A percentile compares a stretch with the other conserved stretches of the same genome.
phyloP scores from a whole-genome alignment of 2,888 invertebrate species.

The Stenotaenia linearis region DNA sequence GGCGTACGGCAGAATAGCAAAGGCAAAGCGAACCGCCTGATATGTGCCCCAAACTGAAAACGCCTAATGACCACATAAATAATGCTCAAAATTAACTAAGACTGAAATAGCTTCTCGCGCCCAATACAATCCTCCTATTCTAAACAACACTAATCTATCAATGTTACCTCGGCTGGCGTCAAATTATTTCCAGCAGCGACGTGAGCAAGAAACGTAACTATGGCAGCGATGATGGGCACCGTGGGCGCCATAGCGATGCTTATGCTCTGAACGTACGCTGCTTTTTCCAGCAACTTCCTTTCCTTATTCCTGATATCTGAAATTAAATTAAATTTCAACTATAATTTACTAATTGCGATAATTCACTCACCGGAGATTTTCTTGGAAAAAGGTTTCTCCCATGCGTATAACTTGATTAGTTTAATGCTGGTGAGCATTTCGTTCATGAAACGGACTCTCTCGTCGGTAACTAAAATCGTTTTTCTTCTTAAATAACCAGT shows the following conservation, averaged over 20 bases:
- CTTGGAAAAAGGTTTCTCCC: conserved; percentile 57
- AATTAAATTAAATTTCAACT: neutral
- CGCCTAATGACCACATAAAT: conserved; percentile 19
- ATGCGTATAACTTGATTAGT: conserved; percentile 60
- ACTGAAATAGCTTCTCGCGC: neutral
- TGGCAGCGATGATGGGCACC: conserved; percentile 57
- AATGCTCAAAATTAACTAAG: neutral
- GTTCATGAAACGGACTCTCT: conserved; percentile 53
- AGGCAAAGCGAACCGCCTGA: neutral
- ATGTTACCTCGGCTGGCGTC: conserved; percentile 56
- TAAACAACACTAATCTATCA: neutral
- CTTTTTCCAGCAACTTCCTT: conserved; percentile 52
- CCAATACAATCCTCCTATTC: neutral
- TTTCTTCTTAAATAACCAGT: conserved; percentile 46
- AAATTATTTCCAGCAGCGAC: conserved; percentile 54
- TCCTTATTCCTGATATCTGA: conserved; percentile 54
- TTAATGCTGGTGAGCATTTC: conserved; percentile 57
- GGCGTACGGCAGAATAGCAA: neutral
- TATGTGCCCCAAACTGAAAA: conserved; percentile 1
- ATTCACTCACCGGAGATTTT: conserved; percentile 47
- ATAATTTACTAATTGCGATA: neutral
- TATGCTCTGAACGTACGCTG: conserved; percentile 56
- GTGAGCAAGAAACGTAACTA: conserved; percentile 56
- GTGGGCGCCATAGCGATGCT: conserved; percentile 57
- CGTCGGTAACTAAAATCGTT: conserved; percentile 46